Percentiles rank a stretch among this genome's conserved stretches.
Conservation (phyloP, 1,140 invertebrate species). For the Coenobita brevimanus region DNA sequence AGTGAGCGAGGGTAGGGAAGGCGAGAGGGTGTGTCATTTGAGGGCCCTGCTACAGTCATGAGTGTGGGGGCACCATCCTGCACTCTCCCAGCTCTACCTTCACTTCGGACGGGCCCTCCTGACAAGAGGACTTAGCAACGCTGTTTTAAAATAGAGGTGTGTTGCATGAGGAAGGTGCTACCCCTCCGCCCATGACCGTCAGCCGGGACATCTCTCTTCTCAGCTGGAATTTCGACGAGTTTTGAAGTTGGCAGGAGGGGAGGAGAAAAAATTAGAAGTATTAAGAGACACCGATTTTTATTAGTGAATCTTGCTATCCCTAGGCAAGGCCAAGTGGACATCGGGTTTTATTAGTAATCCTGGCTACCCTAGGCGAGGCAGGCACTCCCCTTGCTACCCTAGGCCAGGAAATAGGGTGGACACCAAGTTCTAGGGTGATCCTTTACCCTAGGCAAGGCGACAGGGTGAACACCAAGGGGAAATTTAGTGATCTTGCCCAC, state of each 20-base stretch:
- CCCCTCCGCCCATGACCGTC: conserved; percentile 46
- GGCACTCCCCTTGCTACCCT: too few species aligned
- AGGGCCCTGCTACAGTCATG: conserved; percentile 38
- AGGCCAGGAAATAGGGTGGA: too few species aligned
- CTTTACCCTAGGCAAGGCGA: too few species aligned
- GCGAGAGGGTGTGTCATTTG: not conserved
- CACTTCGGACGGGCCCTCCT: conserved; percentile 50
- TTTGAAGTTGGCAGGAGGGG: conserved; percentile 28
- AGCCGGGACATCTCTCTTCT: conserved; percentile 52
- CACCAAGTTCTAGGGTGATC: too few species aligned
- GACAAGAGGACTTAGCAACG: conserved; percentile 63
- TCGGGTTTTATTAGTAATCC: too few species aligned
- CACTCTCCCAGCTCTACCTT: conserved; percentile 35
- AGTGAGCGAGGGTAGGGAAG: conserved; percentile 7
- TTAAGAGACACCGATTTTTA: too few species aligned
- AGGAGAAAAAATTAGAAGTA: too few species aligned
- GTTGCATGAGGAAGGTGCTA: conserved; percentile 25
- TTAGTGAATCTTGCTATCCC: too few species aligned
- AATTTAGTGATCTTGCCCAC: too few species aligned
- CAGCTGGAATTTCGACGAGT: conserved; percentile 57
- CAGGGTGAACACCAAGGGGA: too few species aligned
- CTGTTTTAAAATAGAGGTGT: conserved; percentile 44
- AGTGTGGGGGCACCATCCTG: conserved; percentile 52
- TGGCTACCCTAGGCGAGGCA: too few species aligned
- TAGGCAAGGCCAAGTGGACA: too few species aligned